These are phyloP conservation scores for Spilarctia lutea DNA, from an alignment of 2,888 invertebrate genomes.

Conservation along the genomic window DNA sequence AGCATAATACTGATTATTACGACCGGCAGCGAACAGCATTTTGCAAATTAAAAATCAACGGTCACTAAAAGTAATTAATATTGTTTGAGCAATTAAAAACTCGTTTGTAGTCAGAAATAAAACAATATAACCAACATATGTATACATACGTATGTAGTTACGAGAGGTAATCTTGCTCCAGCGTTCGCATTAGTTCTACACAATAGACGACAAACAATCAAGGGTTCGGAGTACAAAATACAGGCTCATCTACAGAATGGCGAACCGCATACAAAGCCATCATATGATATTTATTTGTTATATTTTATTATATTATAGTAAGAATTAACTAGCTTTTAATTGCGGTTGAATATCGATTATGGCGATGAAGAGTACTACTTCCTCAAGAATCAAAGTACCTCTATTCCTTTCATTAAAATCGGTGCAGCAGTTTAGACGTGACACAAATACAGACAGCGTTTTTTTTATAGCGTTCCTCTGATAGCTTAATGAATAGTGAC, in stretches of 20 bases:
- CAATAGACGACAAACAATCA: conserved; percentile 28
- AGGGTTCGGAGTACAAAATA: conserved; percentile 15
- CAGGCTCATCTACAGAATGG: conserved; percentile 6
- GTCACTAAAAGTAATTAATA: not conserved
- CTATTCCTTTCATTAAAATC: too few relatives aligned
- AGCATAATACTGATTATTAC: not conserved
- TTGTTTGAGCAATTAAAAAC: not conserved
- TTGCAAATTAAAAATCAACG: not conserved
- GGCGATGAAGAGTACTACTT: too few relatives aligned
- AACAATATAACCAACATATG: not conserved
- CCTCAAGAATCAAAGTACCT: too few relatives aligned
- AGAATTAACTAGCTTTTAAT: too few relatives aligned
- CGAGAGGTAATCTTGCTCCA: conserved; percentile 2
- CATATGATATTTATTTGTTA: not conserved
- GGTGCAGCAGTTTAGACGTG: too few relatives aligned
- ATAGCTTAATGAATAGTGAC: too few relatives aligned
- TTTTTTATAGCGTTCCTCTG: too few relatives aligned
- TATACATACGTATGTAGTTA: not conserved
- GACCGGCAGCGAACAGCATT: not conserved
- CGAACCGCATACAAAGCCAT: not conserved
- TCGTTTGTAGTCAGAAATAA: not conserved
- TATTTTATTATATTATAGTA: not conserved
- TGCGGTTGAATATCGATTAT: too few relatives aligned
- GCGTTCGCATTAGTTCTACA: conserved; percentile 9
- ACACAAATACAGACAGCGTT: too few relatives aligned